Conservation (phyloP, 2,797 vertebrate species). For the Philypnodon macrostomus region DNA sequence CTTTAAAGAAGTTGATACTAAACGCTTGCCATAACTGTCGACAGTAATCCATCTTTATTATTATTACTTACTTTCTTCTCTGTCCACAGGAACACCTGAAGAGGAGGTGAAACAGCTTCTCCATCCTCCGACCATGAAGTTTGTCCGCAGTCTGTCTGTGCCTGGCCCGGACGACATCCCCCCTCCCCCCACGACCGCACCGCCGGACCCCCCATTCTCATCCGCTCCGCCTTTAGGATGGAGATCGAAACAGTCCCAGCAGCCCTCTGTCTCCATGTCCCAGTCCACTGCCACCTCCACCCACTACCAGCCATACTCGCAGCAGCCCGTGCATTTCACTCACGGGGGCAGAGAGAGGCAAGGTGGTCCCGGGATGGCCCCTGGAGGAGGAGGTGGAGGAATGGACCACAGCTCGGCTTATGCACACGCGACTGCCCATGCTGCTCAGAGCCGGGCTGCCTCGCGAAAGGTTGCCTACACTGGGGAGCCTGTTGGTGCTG, state of each 20-base stretch:
- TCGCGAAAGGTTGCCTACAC: slow-evolving; percentile 77
- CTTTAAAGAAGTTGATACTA: no score
- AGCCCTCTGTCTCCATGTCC: slow-evolving; percentile 76
- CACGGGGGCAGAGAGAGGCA: slow-evolving; percentile 74
- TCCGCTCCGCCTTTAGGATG: slow-evolving; percentile 80
- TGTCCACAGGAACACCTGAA: slow-evolving; percentile 81
- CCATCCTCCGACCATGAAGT: slow-evolving; percentile 87
- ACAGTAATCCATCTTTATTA: no score
- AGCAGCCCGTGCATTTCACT: slow-evolving; percentile 71
- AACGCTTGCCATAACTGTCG: no score
- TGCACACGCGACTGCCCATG: slow-evolving; percentile 71
- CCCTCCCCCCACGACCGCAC: slow-evolving; percentile 90
- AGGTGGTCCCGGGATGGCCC: slow-evolving; percentile 50
- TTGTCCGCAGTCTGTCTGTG: slow-evolving; percentile 89
- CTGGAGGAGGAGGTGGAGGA: slow-evolving; percentile 32
- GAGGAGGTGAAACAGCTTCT: slow-evolving; percentile 85
- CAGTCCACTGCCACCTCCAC: slow-evolving; percentile 74
- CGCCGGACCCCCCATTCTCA: slow-evolving; percentile 90
- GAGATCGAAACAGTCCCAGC: slow-evolving; percentile 74
- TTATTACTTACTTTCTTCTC: slow-evolving; percentile 7
- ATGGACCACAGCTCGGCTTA: slow-evolving; percentile 68
- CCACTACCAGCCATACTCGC: slow-evolving; percentile 79
- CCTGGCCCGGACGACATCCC: slow-evolving; percentile 92
- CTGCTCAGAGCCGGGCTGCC: slow-evolving; percentile 76
- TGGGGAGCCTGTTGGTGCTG: slow-evolving; percentile 66